phyloP scores from a whole-genome alignment of 2,113 vertebrate species.

The Lasiurus borealis region DNA sequence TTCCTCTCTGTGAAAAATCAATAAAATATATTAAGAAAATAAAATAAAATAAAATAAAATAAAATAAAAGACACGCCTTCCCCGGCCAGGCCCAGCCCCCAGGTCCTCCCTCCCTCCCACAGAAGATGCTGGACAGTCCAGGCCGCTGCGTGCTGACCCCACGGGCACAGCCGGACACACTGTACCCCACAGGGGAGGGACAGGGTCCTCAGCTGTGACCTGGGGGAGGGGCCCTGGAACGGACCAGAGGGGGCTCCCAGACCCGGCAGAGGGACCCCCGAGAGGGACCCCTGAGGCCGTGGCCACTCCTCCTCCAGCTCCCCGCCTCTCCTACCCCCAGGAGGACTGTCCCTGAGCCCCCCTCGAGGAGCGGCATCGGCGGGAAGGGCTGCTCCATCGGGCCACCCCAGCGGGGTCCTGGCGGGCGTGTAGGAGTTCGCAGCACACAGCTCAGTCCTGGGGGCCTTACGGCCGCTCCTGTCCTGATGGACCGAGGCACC shows the following conservation, averaged over 20 bases:
- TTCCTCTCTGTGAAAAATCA: no score
- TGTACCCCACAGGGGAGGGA: no score
- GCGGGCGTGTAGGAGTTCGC: not conserved
- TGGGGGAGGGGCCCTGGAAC: no score
- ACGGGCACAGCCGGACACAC: no score
- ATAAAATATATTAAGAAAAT: no score
- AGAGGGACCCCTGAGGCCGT: not conserved
- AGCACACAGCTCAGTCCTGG: not conserved
- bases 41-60: no score
- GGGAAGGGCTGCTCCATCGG: not conserved
- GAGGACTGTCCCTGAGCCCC: not conserved
- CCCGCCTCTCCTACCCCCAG: rapidly evolving
- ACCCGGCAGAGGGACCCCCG: not conserved
- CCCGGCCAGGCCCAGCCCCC: not conserved
- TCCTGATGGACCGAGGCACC: no score
- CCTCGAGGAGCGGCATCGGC: no score
- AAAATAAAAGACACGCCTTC: not conserved
- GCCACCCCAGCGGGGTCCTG: not conserved
- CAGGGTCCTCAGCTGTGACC: rapidly evolving
- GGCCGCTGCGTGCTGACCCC: not conserved
- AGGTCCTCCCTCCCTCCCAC: rapidly evolving
- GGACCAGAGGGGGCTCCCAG: not conserved
- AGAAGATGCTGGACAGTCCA: no score
- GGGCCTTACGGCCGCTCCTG: no score
- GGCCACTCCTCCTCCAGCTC: not conserved